Conservation (phyloP, 2,888 invertebrate species). For the Pachliopta kotzebuea region DNA sequence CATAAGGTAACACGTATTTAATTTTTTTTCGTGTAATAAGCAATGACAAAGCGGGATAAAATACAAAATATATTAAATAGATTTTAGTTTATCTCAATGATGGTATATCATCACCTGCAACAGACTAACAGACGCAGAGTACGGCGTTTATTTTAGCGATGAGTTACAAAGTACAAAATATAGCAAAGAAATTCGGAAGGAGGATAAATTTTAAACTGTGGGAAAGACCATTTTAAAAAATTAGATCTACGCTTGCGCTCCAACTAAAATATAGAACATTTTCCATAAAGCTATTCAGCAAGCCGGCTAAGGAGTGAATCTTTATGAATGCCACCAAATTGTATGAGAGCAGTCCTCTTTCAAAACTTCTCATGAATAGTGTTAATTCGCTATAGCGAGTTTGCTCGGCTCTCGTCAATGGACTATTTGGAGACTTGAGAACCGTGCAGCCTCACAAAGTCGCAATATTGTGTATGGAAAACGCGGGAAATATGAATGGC, state of each 20-base stretch:
- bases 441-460: constrained; percentile 63
- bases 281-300: constrained; percentile 73
- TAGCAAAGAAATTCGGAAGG: not conserved
- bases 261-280: constrained; percentile 65
- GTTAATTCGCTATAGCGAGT: constrained; percentile 80
- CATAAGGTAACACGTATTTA: not conserved
- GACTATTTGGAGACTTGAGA: constrained; percentile 75
- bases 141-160: not conserved
- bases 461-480: constrained; percentile 77
- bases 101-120: too few species aligned
- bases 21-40: not conserved
- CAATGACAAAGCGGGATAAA: too few species aligned
- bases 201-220: constrained; percentile 10
- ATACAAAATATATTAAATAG: too few species aligned
- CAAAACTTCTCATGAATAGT: constrained; percentile 79
- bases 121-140: too few species aligned
- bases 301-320: constrained; percentile 75
- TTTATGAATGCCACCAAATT: constrained; percentile 81
- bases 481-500: constrained; percentile 73
- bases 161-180: not conserved
- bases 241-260: constrained; percentile 49
- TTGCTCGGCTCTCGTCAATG: constrained; percentile 76
- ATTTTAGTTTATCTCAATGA: too few species aligned
- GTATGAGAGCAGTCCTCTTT: constrained; percentile 80
- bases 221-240: constrained; percentile 40